phyloP scores from a whole-genome alignment of 1,140 invertebrate genomes.

The Aphaenogaster floridana region DNA sequence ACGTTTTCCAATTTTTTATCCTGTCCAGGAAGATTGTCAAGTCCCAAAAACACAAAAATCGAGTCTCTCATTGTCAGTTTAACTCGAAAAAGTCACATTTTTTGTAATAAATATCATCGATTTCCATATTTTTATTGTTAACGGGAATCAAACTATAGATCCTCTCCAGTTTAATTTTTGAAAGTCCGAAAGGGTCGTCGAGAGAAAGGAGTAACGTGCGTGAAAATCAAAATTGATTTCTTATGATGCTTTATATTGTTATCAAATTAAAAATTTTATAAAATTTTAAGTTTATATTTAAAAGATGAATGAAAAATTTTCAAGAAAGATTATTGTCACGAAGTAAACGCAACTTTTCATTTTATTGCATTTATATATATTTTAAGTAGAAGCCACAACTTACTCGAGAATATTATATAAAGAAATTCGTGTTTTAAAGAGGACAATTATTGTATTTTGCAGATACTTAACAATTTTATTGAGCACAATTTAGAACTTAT shows the following conservation, averaged over 20 bases:
- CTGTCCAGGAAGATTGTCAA: conserved; percentile 41
- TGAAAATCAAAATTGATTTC: neutral
- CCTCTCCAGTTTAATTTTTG: neutral
- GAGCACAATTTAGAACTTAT: neutral
- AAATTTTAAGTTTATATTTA: neutral
- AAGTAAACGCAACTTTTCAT: neutral
- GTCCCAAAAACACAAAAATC: conserved; percentile 39
- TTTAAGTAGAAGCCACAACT: neutral
- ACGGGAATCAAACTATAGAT: neutral
- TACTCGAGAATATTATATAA: neutral
- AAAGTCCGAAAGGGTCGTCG: neutral
- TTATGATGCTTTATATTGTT: neutral
- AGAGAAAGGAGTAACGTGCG: conserved; percentile 3
- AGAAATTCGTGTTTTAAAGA: neutral
- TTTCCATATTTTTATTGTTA: neutral
- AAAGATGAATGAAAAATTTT: neutral
- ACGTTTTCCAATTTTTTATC: conserved; percentile 17
- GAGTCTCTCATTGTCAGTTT: conserved; percentile 1
- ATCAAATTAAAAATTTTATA: conserved; percentile 4
- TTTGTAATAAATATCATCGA: neutral
- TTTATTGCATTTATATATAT: conserved; percentile 10
- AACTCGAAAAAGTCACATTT: neutral
- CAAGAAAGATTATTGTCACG: neutral
- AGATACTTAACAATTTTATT: neutral
- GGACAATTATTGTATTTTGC: neutral